Base-by-base conservation (phyloP, 2,888 invertebrate genomes). In the Orthonevra nobilis region DNA sequence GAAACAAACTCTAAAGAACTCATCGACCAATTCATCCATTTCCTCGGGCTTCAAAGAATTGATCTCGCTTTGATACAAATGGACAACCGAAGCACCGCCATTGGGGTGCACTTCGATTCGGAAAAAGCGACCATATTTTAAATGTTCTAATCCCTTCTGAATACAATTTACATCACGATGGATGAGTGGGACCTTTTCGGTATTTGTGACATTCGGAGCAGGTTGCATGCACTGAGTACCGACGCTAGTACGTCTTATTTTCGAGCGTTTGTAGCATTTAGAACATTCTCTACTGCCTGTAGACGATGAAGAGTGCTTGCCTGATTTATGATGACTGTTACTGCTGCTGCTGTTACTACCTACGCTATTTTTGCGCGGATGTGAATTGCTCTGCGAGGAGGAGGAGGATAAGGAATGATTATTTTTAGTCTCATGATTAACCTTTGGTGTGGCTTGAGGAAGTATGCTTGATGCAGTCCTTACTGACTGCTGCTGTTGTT, bases 71-170 rank as follows among this genome's bases (percentile, higher is more conserved):
- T 97, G 96, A 88, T 97, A 95, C 85, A 97, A 92, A 88, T 97
- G 96, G 20, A 99, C 92, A 10, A 97, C 94, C 23, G 94, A 92
- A 0, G 97, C 98, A 23, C 97, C 98, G 9, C 99, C 99, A 89
- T 99, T 99, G 0, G 97, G 94, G 88, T 98, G 96, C 0, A 94
- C 94, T 88, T 99, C 98, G 74, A 97, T 92, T 74, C 95, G 94
- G 89, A 97, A 95, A 84, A 93, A 92, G 83, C 93, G 92, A 81
- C 89, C 90, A 85, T 92, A 94, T 84, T 92, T 93, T n/a, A 93
- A 86, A 82, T 90, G 88, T 70, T 90, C 90, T 2, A 87, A 68
- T 84, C 86, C 85, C 9, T 60, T 73, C 3, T 64, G 38, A 6
- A 72, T 70, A 30, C 77, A 83, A 44, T 83, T 82, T n/a, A 72